These are phyloP conservation scores for Leptodirus hochenwartii DNA, from an alignment of 2,888 invertebrate species.

Conservation along the genomic window DNA sequence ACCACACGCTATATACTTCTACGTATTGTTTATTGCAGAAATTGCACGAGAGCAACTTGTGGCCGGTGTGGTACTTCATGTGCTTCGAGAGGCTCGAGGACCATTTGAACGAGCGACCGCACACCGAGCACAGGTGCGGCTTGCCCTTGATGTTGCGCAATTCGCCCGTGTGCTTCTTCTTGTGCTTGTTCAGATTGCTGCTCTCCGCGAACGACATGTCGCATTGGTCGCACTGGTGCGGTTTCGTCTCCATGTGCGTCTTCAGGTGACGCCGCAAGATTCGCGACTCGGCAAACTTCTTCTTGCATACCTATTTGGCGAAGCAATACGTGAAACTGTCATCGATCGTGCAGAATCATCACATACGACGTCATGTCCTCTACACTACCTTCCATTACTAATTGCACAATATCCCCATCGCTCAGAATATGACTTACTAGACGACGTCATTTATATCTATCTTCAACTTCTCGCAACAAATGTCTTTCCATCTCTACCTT, in stretches of 20 bases:
- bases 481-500: too few relatives aligned
- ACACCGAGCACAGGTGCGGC: constrained; percentile 28
- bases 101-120: constrained; percentile 32
- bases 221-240: constrained; percentile 30
- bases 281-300: constrained; percentile 26
- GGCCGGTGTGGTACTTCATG: constrained; percentile 32
- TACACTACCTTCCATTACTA: too few relatives aligned
- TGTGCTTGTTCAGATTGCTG: constrained; percentile 30
- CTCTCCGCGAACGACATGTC: constrained; percentile 32
- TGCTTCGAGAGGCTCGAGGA: constrained; percentile 31
- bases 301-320: constrained; percentile 25
- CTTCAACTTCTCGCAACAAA: too few relatives aligned
- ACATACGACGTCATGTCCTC: too few relatives aligned
- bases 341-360: too few relatives aligned
- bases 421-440: too few relatives aligned
- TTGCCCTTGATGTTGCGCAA: constrained; percentile 27
- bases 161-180: constrained; percentile 31
- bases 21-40: constrained; percentile 31
- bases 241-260: constrained; percentile 29
- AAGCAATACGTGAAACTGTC: too few relatives aligned
- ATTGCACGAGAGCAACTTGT: constrained; percentile 28
- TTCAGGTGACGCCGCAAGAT: constrained; percentile 29
- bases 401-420: too few relatives aligned
- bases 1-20: too few relatives aligned
- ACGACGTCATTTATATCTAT: too few relatives aligned